Evolutionary conservation across 2,797 vertebrate species (phyloP).

Genomic region (Gallinago solitaria): DNA sequence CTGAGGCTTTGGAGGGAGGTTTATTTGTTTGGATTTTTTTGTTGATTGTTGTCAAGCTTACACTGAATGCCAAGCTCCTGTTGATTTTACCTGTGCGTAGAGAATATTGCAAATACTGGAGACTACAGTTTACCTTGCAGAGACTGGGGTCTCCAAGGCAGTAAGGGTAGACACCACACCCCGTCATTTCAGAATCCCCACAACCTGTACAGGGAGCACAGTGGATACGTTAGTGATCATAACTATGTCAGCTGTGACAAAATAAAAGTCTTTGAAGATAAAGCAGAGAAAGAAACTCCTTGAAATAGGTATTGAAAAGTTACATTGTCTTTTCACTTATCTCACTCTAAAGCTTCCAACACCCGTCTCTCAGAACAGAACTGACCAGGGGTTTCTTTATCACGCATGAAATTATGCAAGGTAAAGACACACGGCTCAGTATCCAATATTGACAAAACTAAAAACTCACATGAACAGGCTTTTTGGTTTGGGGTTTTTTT

Average conservation of each 20-base stretch:
- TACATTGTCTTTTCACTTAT: background rate
- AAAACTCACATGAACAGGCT: background rate
- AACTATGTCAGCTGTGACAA: background rate
- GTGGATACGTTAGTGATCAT: background rate
- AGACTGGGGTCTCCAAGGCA: background rate
- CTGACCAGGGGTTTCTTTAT: constrained; percentile 17
- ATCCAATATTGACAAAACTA: background rate
- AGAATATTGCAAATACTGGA: background rate
- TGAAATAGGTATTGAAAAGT: background rate
- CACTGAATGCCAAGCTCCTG: background rate
- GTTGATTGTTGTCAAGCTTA: background rate
- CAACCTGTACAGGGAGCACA: background rate
- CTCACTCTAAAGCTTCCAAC: background rate
- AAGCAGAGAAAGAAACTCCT: background rate
- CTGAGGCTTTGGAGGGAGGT: background rate
- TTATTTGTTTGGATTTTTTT: background rate
- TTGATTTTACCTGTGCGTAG: background rate
- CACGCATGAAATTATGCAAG: background rate
- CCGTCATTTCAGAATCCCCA: background rate
- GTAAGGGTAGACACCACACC: background rate
- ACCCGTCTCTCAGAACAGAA: background rate
- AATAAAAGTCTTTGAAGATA: constrained; percentile 18
- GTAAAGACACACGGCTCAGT: background rate
- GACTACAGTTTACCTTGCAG: background rate
- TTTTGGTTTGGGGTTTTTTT: background rate